Conservation (phyloP, 2,797 vertebrate genomes). For the Malurus leucopterus region DNA sequence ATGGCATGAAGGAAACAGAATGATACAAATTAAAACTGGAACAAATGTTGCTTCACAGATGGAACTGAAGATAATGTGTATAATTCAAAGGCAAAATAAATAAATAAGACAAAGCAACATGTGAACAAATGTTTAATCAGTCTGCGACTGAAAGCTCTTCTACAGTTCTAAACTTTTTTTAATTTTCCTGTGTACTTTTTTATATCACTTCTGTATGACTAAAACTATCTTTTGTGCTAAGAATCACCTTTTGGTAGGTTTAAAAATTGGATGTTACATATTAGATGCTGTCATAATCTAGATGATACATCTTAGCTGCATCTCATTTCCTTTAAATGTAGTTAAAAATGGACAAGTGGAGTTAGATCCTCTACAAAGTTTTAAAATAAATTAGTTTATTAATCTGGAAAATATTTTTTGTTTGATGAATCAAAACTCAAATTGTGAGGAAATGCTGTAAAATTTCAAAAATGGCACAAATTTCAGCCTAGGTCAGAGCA, state of each 20-base stretch:
- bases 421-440: background rate
- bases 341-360: background rate
- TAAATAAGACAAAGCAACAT: background rate
- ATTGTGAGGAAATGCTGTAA: background rate
- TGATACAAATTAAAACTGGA: background rate
- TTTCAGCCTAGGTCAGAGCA: background rate
- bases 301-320: background rate
- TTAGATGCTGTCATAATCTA: background rate
- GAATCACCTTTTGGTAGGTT: background rate
- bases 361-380: background rate
- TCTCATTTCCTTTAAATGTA: background rate
- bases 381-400: background rate
- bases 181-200: background rate
- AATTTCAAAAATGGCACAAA: background rate
- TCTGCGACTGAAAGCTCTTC: background rate
- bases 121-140: background rate
- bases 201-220: background rate
- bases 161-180: background rate
- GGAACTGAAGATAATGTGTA: background rate
- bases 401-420: background rate
- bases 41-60: background rate
- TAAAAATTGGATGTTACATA: background rate
- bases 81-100: slow-evolving; percentile 2
- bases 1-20: background rate
- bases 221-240: background rate